Evolutionary conservation across 2,888 invertebrate genomes (phyloP).

Genomic region (Drosophila melanosoma): DNA sequence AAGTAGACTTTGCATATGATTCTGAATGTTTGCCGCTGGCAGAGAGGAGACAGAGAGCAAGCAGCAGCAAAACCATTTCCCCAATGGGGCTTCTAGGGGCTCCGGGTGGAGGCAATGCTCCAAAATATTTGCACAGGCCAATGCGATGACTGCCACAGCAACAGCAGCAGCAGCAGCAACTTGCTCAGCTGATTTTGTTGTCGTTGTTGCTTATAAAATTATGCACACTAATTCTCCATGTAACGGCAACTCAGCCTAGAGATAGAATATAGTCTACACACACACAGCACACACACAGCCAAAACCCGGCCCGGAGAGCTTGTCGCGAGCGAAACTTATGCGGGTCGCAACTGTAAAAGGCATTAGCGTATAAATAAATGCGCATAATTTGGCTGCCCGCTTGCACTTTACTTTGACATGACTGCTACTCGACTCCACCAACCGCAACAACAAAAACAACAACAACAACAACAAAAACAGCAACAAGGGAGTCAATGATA

Average conservation of each 20-base stretch:
- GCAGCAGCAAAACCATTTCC: constrained; percentile 55
- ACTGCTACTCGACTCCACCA: constrained; percentile 26
- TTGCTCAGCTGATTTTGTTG: constrained; percentile 28
- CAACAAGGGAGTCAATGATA: constrained; percentile 38
- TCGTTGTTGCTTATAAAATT: constrained; percentile 69
- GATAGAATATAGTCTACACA: constrained; percentile 15
- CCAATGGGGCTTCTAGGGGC: constrained; percentile 10
- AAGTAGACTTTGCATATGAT: constrained; percentile 58
- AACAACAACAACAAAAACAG: constrained; percentile 13
- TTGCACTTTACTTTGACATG: constrained; percentile 70
- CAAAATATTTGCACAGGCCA: constrained; percentile 75
- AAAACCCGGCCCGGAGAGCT: constrained; percentile 20
- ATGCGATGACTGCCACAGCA: constrained; percentile 61
- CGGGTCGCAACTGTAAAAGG: constrained; percentile 59
- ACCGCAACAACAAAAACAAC: constrained; percentile 12
- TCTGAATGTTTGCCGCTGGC: constrained; percentile 46
- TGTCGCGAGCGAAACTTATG: constrained; percentile 48
- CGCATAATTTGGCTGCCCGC: constrained; percentile 66
- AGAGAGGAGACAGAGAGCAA: constrained; percentile 14
- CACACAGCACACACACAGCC: neutral
- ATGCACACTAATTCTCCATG: constrained; percentile 79
- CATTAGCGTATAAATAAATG: constrained; percentile 66
- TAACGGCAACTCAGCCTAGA: constrained; percentile 60
- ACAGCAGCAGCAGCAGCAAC: constrained; percentile 42
- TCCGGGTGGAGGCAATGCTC: constrained; percentile 21